Evolutionary conservation across 1,140 invertebrate genomes (phyloP), one percentile per base, ranked within the genome.

Genomic region (Musca domestica): DNA sequence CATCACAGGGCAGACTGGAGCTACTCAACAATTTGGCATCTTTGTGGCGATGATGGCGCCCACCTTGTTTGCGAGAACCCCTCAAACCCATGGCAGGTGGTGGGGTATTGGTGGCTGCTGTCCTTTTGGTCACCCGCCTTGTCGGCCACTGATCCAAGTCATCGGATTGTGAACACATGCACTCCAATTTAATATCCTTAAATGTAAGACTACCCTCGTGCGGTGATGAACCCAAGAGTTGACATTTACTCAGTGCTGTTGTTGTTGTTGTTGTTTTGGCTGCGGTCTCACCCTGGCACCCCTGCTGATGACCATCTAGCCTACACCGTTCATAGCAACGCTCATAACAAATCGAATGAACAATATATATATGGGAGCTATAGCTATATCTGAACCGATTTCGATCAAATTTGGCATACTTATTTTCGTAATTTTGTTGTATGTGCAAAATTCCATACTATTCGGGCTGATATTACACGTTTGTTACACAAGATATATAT

Each of bases 101-200:
- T 23, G 77, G 77, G 9, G 77, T 80, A n/a, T 80, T 80, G 7
- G 77, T 80, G 4, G 77, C 77, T 5, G 77, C 77, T 72, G 74
- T 27, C 71, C 71, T 1, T 72, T 72, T 9, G 73, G 72, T 0
- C 67, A 71, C 1, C 77, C 14, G 22, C 56, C 12, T 64, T 12
- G 25, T 51, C 10, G 63, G 14, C 0, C 65, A 47, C 49, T 71
- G 71, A 52, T 80, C 78, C 23, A 80, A 68, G 54, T 80, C 76
- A 54, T 79, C 78, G 1, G 78, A 73, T 69, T 81, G 76, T 2
- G 78, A 81, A 67, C 78, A 81, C 78, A 81, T 81, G 70, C 78
- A 81, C 27, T 81, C 78, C 17, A 81, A 72, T 72, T 81, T 78
- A 25, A 81, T 78, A 68, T 81, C 74, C 25, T 77, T 74, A 49